These are phyloP conservation scores for Cacoxenus indagator DNA, from an alignment of 2,888 invertebrate genomes.

Conservation along the genomic window DNA sequence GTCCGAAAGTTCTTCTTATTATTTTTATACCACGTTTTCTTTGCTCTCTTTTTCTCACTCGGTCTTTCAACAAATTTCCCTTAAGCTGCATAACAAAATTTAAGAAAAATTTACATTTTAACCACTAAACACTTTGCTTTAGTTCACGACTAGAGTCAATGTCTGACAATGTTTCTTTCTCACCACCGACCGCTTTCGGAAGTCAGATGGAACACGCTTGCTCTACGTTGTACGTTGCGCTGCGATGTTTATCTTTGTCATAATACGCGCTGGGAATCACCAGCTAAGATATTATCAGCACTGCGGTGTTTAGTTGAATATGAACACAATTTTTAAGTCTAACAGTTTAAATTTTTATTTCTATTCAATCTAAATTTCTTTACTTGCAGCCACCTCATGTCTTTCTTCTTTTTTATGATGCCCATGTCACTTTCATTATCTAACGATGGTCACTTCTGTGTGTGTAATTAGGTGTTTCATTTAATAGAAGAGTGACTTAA, in stretches of 20 bases:
- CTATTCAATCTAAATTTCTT: too few species aligned
- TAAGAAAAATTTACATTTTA: constrained; percentile 52
- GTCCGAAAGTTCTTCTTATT: constrained; percentile 59
- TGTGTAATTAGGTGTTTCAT: too few species aligned
- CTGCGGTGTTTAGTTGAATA: constrained; percentile 6
- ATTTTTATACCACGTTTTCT: constrained; percentile 34
- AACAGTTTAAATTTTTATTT: not conserved
- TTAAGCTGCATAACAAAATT: constrained; percentile 28
- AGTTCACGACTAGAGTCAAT: constrained; percentile 26
- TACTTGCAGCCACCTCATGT: too few species aligned
- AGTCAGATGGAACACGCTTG: too few species aligned
- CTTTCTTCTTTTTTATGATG: too few species aligned
- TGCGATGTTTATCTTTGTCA: constrained; percentile 63
- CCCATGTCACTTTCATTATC: too few species aligned
- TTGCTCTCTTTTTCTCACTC: constrained; percentile 7
- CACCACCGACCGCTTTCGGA: constrained; percentile 22
- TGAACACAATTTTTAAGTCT: not conserved
- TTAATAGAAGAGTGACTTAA: too few species aligned
- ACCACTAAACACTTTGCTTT: not conserved
- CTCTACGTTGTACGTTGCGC: constrained; percentile 32
- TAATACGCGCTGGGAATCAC: constrained; percentile 65
- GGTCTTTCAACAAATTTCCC: constrained; percentile 25
- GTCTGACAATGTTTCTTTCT: constrained; percentile 20
- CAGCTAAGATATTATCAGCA: constrained; percentile 54
- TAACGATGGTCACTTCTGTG: too few species aligned